Percentiles rank a stretch among this genome's conserved stretches.
Evolutionary conservation across 1,140 invertebrate genomes (phyloP).

Genomic region (Conus ventricosus): DNA sequence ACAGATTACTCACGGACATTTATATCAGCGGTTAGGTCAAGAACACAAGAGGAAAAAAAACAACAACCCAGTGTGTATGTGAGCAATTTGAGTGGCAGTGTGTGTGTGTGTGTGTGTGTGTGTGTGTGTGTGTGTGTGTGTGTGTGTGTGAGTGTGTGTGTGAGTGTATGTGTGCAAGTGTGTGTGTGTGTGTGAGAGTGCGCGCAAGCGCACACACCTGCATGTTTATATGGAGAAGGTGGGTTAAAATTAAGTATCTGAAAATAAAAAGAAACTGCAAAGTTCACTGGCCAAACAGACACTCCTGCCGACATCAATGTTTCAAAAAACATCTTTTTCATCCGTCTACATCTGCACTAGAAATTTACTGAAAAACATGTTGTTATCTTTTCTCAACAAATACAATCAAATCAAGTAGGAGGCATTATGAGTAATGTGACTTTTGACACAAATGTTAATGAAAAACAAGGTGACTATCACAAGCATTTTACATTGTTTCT

Average conservation of each 20-base stretch:
- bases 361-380: no score
- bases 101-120: constrained; percentile 13
- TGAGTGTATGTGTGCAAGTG: neutral
- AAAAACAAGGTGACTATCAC: no score
- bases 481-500: no score
- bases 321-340: no score
- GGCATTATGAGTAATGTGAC: no score
- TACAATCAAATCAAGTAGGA: no score
- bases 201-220: neutral
- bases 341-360: no score
- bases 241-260: neutral
- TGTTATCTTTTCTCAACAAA: no score
- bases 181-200: constrained; percentile 4
- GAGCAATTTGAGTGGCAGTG: neutral
- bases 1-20: no score
- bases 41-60: neutral
- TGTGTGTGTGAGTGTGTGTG: constrained; percentile 1
- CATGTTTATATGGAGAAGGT: neutral
- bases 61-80: neutral
- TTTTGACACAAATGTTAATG: no score
- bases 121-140: constrained; percentile 17
- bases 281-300: neutral
- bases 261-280: neutral
- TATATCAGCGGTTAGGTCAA: neutral
- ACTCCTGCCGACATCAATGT: no score